These are phyloP conservation scores for Microplitis demolitor DNA, from an alignment of 1,140 invertebrate genomes.

Conservation along the genomic window DNA sequence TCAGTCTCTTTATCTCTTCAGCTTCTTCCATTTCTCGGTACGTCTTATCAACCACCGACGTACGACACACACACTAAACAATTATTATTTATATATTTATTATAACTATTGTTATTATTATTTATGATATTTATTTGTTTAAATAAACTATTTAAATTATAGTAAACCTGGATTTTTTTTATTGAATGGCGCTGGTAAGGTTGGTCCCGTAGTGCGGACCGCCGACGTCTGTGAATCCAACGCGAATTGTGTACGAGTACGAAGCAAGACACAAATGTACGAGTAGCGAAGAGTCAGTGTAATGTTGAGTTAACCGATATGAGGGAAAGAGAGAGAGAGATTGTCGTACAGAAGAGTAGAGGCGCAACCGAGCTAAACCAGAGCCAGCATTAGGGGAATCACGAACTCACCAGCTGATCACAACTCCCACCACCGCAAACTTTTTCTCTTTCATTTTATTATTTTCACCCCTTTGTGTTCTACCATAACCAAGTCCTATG, in stretches of 20 bases:
- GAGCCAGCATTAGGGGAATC: background rate
- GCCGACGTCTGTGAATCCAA: slow-evolving; percentile 17
- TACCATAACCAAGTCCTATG: no score
- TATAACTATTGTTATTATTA: no score
- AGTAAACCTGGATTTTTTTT: background rate
- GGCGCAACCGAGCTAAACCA: background rate
- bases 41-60: background rate
- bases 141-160: background rate
- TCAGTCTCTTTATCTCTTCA: slow-evolving; percentile 37
- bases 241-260: background rate
- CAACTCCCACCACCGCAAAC: slow-evolving; percentile 6
- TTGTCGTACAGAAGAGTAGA: background rate
- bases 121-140: no score
- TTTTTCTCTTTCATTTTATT: background rate
- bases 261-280: background rate
- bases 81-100: background rate
- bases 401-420: slow-evolving; percentile 38
- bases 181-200: background rate
- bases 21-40: slow-evolving; percentile 52
- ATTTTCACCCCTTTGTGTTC: background rate
- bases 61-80: background rate
- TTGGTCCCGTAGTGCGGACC: background rate
- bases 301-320: no score
- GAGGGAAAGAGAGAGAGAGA: slow-evolving; percentile 1
- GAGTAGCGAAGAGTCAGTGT: no score